These are phyloP conservation scores for Linepithema humile DNA, from an alignment of 1,140 invertebrate species.

Conservation along the genomic window DNA sequence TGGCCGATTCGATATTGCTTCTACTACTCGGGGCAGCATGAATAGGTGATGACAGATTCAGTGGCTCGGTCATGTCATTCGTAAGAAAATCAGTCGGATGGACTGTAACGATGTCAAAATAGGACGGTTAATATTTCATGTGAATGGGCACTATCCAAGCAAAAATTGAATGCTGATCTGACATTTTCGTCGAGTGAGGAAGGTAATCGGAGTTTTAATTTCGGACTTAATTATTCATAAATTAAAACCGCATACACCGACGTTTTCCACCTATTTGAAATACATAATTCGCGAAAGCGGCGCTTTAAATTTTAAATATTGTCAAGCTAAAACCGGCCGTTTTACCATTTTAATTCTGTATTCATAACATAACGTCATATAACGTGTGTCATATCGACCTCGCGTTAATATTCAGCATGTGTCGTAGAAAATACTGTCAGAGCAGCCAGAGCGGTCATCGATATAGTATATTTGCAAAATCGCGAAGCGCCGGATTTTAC, in stretches of 20 bases:
- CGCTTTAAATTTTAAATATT: constrained; percentile 62
- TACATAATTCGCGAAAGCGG: constrained; percentile 52
- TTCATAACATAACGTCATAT: constrained; percentile 57
- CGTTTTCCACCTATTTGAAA: constrained; percentile 30
- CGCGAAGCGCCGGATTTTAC: constrained; percentile 14
- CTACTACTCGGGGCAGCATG: constrained; percentile 8
- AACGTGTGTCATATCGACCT: constrained; percentile 54
- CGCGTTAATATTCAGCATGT: constrained; percentile 53
- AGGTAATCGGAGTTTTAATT: constrained; percentile 64
- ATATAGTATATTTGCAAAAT: neutral
- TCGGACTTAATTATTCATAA: constrained; percentile 63
- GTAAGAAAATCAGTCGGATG: constrained; percentile 40
- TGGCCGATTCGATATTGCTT: constrained; percentile 39
- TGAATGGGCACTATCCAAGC: neutral
- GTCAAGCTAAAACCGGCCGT: constrained; percentile 46
- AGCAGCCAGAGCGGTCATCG: neutral
- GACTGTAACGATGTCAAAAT: constrained; percentile 42
- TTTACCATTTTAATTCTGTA: constrained; percentile 57
- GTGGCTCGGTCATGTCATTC: constrained; percentile 22
- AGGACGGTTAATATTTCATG: constrained; percentile 31
- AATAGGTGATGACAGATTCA: constrained; percentile 35
- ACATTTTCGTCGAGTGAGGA: neutral
- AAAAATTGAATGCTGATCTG: constrained; percentile 41
- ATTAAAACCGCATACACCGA: constrained; percentile 54
- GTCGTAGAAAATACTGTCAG: constrained; percentile 42